These are phyloP conservation scores for Sebastes goodei DNA, from an alignment of 2,797 vertebrate species.

Conservation along the genomic window DNA sequence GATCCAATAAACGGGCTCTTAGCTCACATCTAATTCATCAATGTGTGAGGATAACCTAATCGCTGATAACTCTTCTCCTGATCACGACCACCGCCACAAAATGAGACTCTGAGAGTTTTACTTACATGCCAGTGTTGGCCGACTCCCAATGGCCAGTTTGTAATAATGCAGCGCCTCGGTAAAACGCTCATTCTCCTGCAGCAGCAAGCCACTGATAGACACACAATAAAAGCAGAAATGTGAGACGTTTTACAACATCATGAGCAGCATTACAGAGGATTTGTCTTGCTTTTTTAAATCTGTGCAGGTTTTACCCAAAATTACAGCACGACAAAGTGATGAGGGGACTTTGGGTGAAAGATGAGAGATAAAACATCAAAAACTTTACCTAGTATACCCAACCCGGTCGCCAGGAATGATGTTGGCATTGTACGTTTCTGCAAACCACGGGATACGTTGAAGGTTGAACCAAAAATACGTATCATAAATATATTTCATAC, in stretches of 20 bases:
- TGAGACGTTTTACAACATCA: background rate
- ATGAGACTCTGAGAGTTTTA: conserved; percentile 34
- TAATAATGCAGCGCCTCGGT: conserved; percentile 96
- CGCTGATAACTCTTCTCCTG: background rate
- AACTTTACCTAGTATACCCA: background rate
- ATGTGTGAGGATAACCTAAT: conserved; percentile 1
- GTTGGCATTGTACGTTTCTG: background rate
- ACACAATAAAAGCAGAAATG: conserved; percentile 8
- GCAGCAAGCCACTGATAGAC: conserved; percentile 89
- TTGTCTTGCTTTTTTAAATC: background rate
- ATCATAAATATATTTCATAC: background rate
- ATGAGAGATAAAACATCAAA: conserved; percentile 5
- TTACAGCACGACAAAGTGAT: conserved; percentile 2
- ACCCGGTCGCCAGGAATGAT: background rate
- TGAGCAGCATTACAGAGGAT: background rate
- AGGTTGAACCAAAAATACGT: background rate
- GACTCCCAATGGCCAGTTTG: conserved; percentile 95
- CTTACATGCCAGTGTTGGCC: conserved; percentile 98
- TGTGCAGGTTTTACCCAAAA: conserved; percentile 5
- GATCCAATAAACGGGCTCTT: background rate
- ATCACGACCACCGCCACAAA: background rate
- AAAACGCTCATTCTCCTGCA: conserved; percentile 94
- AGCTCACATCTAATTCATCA: conserved; percentile 11
- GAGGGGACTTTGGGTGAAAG: background rate
- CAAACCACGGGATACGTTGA: background rate